Percentiles rank a stretch among this genome's conserved stretches.
Conservation (phyloP, 2,113 vertebrate genomes). For the Pachycephala philippinensis region DNA sequence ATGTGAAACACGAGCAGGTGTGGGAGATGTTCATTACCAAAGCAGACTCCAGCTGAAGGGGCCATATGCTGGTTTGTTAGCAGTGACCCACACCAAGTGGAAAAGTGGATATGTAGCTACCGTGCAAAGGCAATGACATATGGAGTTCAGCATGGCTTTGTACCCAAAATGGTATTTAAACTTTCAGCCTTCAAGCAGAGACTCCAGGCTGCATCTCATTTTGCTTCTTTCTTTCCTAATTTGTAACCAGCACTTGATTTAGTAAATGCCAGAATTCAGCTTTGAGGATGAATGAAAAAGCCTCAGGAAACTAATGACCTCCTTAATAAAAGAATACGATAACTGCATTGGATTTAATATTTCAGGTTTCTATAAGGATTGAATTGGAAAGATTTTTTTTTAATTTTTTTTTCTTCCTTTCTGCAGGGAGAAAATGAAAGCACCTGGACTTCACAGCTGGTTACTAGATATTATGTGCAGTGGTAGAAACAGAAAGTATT, state of each 20-base stretch:
- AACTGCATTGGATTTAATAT: conserved; percentile 56
- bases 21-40: background rate
- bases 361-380: conserved; percentile 46
- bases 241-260: conserved; percentile 60
- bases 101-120: background rate
- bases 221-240: conserved; percentile 40
- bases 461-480: background rate
- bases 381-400: background rate
- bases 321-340: conserved; percentile 39
- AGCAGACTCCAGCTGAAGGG: background rate
- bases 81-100: background rate
- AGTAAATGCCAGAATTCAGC: conserved; percentile 59
- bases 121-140: background rate
- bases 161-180: conserved; percentile 55
- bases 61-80: background rate
- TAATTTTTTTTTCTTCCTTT: background rate
- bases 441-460: background rate
- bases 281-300: conserved; percentile 51
- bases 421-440: conserved; percentile 23
- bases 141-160: conserved; percentile 10
- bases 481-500: background rate
- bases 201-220: conserved; percentile 12
- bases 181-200: conserved; percentile 27
- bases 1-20: background rate
- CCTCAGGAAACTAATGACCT: conserved; percentile 61